Conservation (phyloP, 2,888 invertebrate genomes). For the Cerastis rubricosa region DNA sequence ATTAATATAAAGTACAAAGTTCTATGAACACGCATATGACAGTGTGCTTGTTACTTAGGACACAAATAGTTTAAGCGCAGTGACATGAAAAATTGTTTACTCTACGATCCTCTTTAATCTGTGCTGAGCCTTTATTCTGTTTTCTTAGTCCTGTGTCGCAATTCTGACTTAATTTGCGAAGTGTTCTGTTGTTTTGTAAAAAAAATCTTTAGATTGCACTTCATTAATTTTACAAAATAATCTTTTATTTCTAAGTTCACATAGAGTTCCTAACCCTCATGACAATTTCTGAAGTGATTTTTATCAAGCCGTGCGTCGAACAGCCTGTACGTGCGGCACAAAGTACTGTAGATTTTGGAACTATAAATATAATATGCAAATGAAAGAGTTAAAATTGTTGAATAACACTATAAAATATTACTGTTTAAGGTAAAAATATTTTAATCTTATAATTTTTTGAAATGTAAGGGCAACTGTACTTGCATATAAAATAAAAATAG, state of each 20-base stretch:
- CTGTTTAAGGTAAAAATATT: constrained; percentile 48
- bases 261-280: constrained; percentile 61
- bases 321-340: constrained; percentile 36
- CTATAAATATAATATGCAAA: constrained; percentile 63
- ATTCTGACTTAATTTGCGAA: constrained; percentile 16
- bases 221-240: constrained; percentile 28
- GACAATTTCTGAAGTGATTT: constrained; percentile 47
- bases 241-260: constrained; percentile 27
- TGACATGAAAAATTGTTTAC: not conserved
- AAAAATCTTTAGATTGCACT: constrained; percentile 11
- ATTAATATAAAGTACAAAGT: not conserved
- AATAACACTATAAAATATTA: constrained; percentile 65
- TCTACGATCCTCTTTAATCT: constrained; percentile 13
- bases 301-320: not conserved
- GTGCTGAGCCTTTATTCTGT: not conserved
- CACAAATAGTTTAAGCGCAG: too few species aligned
- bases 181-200: constrained; percentile 12
- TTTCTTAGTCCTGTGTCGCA: constrained; percentile 18
- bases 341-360: constrained; percentile 63
- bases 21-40: not conserved
- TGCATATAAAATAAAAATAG: constrained; percentile 44
- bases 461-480: constrained; percentile 51
- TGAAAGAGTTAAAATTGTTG: constrained; percentile 65
- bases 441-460: constrained; percentile 39
- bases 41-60: not conserved